These are phyloP conservation scores for Cosmia pyralina DNA, from an alignment of 2,888 invertebrate species.

Conservation along the genomic window DNA sequence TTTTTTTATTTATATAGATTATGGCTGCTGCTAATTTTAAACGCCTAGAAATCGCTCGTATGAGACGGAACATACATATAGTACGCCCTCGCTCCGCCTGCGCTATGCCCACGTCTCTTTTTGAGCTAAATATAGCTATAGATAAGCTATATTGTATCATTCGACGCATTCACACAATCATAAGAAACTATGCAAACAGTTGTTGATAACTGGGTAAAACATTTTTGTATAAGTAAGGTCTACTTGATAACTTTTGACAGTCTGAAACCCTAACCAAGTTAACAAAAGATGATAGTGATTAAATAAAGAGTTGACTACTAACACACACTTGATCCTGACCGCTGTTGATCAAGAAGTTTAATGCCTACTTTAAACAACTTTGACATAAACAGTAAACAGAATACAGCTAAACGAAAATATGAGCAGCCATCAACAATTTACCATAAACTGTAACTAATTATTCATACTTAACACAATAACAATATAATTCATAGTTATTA, in stretches of 20 bases:
- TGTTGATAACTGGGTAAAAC: not conserved
- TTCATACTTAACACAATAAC: slow-evolving; percentile 49
- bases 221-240: not conserved
- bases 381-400: not conserved
- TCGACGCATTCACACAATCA: not conserved
- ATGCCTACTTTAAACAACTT: not conserved
- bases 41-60: slow-evolving; percentile 1
- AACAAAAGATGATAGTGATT: not conserved
- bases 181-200: not conserved
- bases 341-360: not conserved
- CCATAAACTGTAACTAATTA: slow-evolving; percentile 39
- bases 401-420: slow-evolving; percentile 19
- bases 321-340: no score
- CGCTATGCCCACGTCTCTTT: slow-evolving; percentile 4
- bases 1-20: no score
- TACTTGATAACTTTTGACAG: no score
- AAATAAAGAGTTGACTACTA: not conserved
- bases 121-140: not conserved
- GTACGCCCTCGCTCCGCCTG: slow-evolving; percentile 21
- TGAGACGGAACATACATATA: not conserved
- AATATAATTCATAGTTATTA: slow-evolving; percentile 53
- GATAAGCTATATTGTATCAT: not conserved
- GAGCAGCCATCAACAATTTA: slow-evolving; percentile 14
- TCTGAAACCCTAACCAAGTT: not conserved
- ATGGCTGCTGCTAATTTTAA: no score